Conservation (phyloP, 1,140 invertebrate species). For the Drosophila aff. region DNA sequence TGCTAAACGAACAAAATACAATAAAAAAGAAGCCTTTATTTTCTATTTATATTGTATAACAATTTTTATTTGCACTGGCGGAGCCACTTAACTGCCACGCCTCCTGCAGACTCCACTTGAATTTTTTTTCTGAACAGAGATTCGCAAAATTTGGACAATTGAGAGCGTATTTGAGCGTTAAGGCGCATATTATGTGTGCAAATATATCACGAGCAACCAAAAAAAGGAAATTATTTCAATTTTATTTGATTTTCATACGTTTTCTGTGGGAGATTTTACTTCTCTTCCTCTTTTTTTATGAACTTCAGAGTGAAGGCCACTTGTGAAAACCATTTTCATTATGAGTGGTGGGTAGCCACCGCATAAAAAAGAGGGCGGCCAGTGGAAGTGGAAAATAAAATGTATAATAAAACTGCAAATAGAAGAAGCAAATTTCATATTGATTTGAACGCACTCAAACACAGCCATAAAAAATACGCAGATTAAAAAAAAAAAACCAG, state of each 20-base stretch:
- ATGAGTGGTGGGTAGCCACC: constrained; percentile 63
- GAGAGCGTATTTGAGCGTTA: constrained; percentile 82
- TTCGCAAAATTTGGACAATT: constrained; percentile 76
- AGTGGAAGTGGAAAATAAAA: constrained; percentile 46
- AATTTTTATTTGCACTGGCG: constrained; percentile 73
- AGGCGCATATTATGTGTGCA: constrained; percentile 79
- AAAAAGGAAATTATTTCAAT: constrained; percentile 67
- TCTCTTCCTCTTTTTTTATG: constrained; percentile 25
- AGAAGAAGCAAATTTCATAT: constrained; percentile 62
- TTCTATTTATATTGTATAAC: constrained; percentile 80
- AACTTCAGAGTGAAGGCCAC: constrained; percentile 54
- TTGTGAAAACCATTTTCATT: constrained; percentile 80
- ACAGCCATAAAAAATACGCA: not conserved
- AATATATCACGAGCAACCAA: constrained; percentile 58
- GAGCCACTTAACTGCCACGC: constrained; percentile 60
- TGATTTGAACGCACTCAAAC: constrained; percentile 51
- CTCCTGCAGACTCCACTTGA: constrained; percentile 46
- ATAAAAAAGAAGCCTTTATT: constrained; percentile 53
- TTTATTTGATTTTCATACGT: constrained; percentile 57
- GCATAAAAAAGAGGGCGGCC: constrained; percentile 21
- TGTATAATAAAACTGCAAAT: constrained; percentile 57
- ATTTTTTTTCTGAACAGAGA: constrained; percentile 15
- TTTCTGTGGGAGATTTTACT: constrained; percentile 35
- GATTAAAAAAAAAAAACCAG: constrained; percentile 2
- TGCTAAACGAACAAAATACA: constrained; percentile 26